Base-by-base conservation (phyloP, 2,797 vertebrate genomes). In the Pteropus rufus region DNA sequence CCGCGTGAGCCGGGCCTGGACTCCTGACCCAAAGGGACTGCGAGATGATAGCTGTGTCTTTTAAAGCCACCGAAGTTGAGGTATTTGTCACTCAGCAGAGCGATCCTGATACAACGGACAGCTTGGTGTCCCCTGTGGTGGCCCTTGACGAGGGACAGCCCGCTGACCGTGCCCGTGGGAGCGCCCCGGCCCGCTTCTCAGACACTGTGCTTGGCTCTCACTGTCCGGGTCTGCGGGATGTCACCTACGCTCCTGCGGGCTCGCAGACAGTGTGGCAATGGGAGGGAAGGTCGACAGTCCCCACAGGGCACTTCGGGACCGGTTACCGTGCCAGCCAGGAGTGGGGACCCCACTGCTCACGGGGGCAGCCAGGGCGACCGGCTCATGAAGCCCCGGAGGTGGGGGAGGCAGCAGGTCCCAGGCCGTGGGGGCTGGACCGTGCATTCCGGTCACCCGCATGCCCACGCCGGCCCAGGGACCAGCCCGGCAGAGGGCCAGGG, bases 331-430 rank as follows among this genome's bases (percentile, higher is more conserved):
- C 54, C 12, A 2, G 6, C 24, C 8, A 21, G 69, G 21, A 21
- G 34, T 1, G 29, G 34, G 34, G 23, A 7, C 39, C 8, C 39
- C 8, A 19, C 0, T 10, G n/a, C 72, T 44, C 7, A 1, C 0
- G 7, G 89, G 1, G 54, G n/a, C 62, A 36, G 77, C 4, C 18
- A 39, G 54, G 44, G 29, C n/a, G 2, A 5, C 49, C 60, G 12
- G 12, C 19, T 31, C 7, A 3, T 19, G 0, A 36, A 29, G n/a
- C 7, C 12, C n/a, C 26, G 44, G 10, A 9, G 41, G 3, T 11
- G 34, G 24, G 31, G 41, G 6, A 3, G 0, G 26, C 12, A 0
- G n/a, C 34, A 29, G 73, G n/a, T 41, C 10, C 39, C 9, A 11
- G 29, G 4, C 29, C 0, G 3, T 2, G 56, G 23, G 70, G 56